phyloP scores from a whole-genome alignment of 2,113 vertebrate genomes.

The Sphyrna mokarran region DNA sequence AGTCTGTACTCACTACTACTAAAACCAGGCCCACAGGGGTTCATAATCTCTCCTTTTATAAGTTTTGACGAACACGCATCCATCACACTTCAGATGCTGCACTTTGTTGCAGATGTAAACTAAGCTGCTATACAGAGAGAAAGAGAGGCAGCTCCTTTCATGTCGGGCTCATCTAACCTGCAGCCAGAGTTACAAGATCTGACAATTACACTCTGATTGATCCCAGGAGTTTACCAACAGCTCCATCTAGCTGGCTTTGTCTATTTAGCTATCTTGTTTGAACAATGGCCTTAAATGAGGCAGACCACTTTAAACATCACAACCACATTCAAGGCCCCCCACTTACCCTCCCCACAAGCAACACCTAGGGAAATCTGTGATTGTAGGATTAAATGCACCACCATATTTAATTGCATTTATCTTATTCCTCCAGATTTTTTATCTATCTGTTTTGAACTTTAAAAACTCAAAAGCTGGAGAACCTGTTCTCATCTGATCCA shows the following conservation, averaged over 20 bases:
- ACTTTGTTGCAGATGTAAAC: neutral
- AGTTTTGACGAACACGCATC: neutral
- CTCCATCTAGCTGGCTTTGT: neutral
- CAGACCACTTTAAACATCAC: neutral
- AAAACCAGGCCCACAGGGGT: neutral
- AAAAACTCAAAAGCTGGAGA: neutral
- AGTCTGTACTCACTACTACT: neutral
- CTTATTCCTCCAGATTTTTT: neutral
- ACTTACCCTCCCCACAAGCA: neutral
- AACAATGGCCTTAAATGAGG: neutral
- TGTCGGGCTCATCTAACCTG: neutral
- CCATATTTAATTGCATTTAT: neutral
- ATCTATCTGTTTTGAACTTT: neutral
- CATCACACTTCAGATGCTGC: neutral
- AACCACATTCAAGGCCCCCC: neutral
- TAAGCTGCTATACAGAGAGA: neutral
- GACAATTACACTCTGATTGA: neutral
- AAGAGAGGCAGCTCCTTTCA: neutral
- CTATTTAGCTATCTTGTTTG: neutral
- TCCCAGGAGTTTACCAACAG: neutral
- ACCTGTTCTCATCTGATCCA: constrained; percentile 2
- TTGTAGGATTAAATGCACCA: neutral
- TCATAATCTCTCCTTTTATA: neutral
- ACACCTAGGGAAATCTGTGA: neutral
- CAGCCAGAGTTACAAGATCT: constrained; percentile 8